Base-by-base conservation (phyloP, 2,888 invertebrate species). In the Apomyelois bistriatella region DNA sequence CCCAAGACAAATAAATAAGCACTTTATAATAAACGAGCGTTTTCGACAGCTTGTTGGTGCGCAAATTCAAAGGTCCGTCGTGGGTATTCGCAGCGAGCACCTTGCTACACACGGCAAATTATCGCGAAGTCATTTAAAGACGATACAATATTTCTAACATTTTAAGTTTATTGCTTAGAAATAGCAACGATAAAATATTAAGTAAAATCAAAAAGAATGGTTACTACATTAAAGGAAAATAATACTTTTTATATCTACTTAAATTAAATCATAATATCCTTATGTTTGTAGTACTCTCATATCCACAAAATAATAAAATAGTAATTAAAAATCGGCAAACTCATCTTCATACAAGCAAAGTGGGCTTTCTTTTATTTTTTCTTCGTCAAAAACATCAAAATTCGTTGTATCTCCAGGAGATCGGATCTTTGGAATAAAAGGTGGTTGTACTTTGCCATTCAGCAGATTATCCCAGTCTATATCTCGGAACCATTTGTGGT, bases 381-480 rank as follows among this genome's bases (percentile, higher is more conserved):
- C 90, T 5, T 77, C 73, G 50, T 93, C 93, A 74, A 93, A 95
- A 32, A 79, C 68, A 58, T 95, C 94, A 70, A 96, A 97, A 74
- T 96, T 93, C 0, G 92, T 88, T 0, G 94, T 88, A 68, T 97
- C 97, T 1, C 93, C 93, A 0, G 92, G 86, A 38, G 91, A 84
- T n/a, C 79, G 74, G 3, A 93, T 83, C 51, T 81, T 85, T 0
- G 95, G 96, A 30, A 93, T 64, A 66, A 92, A 95, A 0, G 93
- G 93, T 0, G 95, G 91, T 13, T 76, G 80, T 0, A 95, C 79
- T 69, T 94, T 94, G 72, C 94, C 93, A 75, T 97, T 94, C 58
- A 97, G 94, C 56, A 99, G 88, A 47, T 92, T 92, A 56, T 95
- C 94, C 97, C 98, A 99, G 74, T 98, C 95, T n/a, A 95, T 93